Evolutionary conservation across 2,888 invertebrate genomes (phyloP).

Genomic region (Xanthia icteritia): DNA sequence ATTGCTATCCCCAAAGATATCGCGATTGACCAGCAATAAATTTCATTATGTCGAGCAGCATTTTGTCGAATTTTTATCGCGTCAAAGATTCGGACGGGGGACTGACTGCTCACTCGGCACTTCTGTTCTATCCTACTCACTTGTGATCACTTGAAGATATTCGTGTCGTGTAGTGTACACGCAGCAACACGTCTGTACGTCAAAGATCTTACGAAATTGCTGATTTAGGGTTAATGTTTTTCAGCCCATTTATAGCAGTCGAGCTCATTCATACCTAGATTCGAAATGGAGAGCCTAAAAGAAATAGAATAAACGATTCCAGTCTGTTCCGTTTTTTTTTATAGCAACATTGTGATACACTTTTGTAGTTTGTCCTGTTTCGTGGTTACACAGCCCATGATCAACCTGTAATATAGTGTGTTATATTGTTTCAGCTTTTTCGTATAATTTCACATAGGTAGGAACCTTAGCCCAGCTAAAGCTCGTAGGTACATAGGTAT

Average conservation of each 20-base stretch:
- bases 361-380: not conserved
- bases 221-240: slow-evolving; percentile 36
- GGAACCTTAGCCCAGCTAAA: no score
- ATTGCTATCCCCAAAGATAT: no score
- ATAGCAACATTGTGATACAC: not conserved
- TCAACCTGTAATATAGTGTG: not conserved
- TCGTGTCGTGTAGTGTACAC: slow-evolving; percentile 50
- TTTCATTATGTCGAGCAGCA: slow-evolving; percentile 49
- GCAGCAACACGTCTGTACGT: slow-evolving; percentile 49
- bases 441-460: not conserved
- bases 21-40: slow-evolving; percentile 38
- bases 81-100: slow-evolving; percentile 26
- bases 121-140: slow-evolving; percentile 33
- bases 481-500: no score
- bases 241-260: slow-evolving; percentile 6
- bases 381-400: not conserved
- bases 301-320: not conserved
- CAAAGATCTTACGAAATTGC: slow-evolving; percentile 47
- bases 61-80: slow-evolving; percentile 50
- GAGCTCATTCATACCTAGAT: slow-evolving; percentile 16
- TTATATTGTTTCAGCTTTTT: not conserved
- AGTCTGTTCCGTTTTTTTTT: not conserved
- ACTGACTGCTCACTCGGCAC: slow-evolving; percentile 41
- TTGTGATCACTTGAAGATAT: slow-evolving; percentile 43
- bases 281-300: not conserved